These are phyloP conservation scores for Florisuga fusca DNA, from an alignment of 2,797 vertebrate species.

Conservation along the genomic window DNA sequence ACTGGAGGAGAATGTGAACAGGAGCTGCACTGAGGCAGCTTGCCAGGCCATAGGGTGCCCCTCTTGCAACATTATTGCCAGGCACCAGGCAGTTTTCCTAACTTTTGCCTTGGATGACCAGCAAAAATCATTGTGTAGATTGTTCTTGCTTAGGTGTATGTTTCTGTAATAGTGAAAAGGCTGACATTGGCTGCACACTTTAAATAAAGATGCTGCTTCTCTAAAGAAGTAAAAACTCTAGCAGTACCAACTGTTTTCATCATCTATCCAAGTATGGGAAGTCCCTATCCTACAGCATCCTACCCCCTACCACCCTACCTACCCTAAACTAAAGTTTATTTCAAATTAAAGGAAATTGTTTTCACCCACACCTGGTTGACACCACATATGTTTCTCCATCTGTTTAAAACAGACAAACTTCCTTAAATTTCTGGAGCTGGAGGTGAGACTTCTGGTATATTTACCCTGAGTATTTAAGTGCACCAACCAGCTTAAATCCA, in stretches of 20 bases:
- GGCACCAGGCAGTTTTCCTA: neutral
- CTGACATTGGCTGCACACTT: neutral
- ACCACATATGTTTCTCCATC: fast-evolving
- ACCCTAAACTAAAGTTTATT: neutral
- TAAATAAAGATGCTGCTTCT: neutral
- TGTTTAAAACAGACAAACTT: neutral
- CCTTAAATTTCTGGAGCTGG: neutral
- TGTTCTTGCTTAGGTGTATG: fast-evolving
- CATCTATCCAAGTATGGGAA: fast-evolving
- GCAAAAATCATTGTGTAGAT: neutral
- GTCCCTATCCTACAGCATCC: neutral
- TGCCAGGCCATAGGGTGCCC: fast-evolving
- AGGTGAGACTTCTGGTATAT: neutral
- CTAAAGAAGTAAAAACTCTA: neutral
- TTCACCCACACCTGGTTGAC: neutral
- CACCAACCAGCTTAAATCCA: neutral
- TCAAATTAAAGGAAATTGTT: neutral
- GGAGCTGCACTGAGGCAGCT: fast-evolving
- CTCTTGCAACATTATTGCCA: neutral
- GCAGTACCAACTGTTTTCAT: neutral
- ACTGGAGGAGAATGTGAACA: fast-evolving
- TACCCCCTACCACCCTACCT: no score
- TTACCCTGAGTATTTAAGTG: neutral
- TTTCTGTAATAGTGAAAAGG: neutral
- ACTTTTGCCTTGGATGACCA: neutral